Evolutionary conservation across 2,113 vertebrate species (phyloP).

Genomic region (Saguinus midas): DNA sequence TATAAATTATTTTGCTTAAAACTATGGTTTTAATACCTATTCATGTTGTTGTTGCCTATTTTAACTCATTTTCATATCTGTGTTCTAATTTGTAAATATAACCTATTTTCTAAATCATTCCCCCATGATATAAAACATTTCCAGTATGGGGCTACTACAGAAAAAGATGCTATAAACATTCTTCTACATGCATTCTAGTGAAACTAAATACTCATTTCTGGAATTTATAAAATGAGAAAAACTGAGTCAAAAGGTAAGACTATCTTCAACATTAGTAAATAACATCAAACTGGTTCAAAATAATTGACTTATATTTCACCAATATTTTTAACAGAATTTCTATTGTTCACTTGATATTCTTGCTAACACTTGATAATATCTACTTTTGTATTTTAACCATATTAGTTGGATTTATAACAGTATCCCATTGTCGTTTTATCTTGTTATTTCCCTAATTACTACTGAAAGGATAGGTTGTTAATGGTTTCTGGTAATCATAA

Average conservation of each 20-base stretch:
- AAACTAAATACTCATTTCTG: background rate
- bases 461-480: background rate
- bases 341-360: background rate
- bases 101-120: background rate
- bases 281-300: background rate
- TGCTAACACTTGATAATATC: background rate
- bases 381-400: background rate
- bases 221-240: background rate
- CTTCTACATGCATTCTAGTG: background rate
- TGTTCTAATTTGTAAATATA: background rate
- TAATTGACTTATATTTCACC: background rate
- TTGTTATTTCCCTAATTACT: background rate
- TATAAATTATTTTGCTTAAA: background rate
- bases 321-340: background rate
- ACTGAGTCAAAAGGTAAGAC: background rate
- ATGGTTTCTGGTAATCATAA: background rate
- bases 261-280: background rate
- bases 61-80: background rate
- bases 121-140: background rate
- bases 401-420: background rate
- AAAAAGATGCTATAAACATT: background rate
- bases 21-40: background rate
- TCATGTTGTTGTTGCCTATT: background rate
- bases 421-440: background rate
- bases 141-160: background rate